phyloP scores from a whole-genome alignment of 2,888 invertebrate species.

The Agriopis leucophaearia region DNA sequence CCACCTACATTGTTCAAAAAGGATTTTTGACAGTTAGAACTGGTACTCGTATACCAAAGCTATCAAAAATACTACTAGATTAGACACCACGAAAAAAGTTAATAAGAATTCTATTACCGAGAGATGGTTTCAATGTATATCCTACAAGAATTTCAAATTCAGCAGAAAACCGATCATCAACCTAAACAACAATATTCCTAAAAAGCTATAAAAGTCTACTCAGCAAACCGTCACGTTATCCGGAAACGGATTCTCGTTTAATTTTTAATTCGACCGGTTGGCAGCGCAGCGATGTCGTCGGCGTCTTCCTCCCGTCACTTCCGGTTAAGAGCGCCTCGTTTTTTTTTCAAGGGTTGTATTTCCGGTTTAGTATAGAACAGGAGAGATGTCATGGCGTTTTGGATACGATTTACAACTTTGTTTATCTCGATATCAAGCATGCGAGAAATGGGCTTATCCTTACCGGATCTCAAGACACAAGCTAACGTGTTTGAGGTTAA shows the following conservation, averaged over 20 bases:
- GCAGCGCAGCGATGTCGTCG: constrained; percentile 79
- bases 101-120: too few relatives aligned
- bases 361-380: constrained; percentile 71
- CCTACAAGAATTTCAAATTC: neutral
- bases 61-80: too few relatives aligned
- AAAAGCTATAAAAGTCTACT: constrained; percentile 45
- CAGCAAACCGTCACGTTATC: constrained; percentile 68
- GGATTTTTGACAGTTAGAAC: too few relatives aligned
- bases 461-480: too few relatives aligned
- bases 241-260: constrained; percentile 84
- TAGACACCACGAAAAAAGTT: too few relatives aligned
- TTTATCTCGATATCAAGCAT: neutral
- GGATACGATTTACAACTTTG: constrained; percentile 8
- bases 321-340: constrained; percentile 73
- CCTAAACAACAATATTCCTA: neutral
- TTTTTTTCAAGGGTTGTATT: constrained; percentile 81
- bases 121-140: too few relatives aligned
- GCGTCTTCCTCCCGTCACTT: constrained; percentile 81
- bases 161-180: neutral
- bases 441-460: too few relatives aligned
- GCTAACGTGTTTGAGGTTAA: too few relatives aligned
- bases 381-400: constrained; percentile 54
- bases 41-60: too few relatives aligned
- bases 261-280: constrained; percentile 81
- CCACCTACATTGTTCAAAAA: too few relatives aligned